These are phyloP conservation scores for Gryon sp. DNA, from an alignment of 1,140 invertebrate species.

Conservation along the genomic window DNA sequence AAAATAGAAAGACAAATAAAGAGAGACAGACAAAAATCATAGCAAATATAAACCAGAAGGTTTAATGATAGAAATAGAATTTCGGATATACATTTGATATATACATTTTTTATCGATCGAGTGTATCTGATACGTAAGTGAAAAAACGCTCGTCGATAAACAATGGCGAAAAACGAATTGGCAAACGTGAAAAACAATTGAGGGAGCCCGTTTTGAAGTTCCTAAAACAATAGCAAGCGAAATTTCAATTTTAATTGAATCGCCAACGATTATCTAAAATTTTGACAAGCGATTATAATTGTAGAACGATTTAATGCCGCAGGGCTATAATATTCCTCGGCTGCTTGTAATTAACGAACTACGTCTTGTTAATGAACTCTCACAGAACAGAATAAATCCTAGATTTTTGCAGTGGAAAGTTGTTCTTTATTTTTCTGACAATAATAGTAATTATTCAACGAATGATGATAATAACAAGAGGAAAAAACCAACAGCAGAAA, in stretches of 20 bases:
- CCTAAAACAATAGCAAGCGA: constrained; percentile 19
- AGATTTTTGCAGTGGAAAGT: constrained; percentile 7
- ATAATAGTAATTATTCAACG: constrained; percentile 37
- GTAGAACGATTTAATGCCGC: too few species aligned
- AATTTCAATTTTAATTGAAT: constrained; percentile 34
- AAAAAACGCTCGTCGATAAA: too few species aligned
- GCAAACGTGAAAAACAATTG: constrained; percentile 12
- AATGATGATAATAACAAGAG: constrained; percentile 8
- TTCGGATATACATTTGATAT: too few species aligned
- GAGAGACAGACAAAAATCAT: too few species aligned
- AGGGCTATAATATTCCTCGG: too few species aligned
- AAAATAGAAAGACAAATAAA: too few species aligned
- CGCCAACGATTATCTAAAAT: constrained; percentile 38
- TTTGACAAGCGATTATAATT: constrained; percentile 48
- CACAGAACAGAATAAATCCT: constrained; percentile 22
- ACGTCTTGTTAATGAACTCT: constrained; percentile 38
- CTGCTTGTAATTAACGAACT: constrained; percentile 24
- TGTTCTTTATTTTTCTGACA: constrained; percentile 12
- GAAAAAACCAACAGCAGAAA: too few species aligned
- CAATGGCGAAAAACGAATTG: constrained; percentile 7
- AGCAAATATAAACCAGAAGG: too few species aligned
- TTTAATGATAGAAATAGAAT: too few species aligned
- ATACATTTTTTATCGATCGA: too few species aligned
- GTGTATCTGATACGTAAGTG: too few species aligned
- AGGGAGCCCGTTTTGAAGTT: too few species aligned